Conservation (phyloP, 2,888 invertebrate species). For the Hoplodrina blanda region DNA sequence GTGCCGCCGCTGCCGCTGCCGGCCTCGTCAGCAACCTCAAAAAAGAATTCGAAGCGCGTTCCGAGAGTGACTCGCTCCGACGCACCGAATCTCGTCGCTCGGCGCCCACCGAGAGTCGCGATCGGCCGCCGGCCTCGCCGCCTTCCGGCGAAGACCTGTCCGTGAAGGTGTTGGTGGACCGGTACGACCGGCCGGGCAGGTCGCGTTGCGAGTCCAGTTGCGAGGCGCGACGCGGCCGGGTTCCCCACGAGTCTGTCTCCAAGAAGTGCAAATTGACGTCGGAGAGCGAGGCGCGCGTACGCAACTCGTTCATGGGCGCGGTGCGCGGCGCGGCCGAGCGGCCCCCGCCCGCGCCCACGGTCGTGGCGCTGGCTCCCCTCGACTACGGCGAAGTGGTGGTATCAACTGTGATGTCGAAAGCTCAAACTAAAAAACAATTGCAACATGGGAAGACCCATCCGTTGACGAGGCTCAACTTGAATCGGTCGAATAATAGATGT, state of each 20-base stretch:
- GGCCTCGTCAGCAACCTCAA: slow-evolving; percentile 96
- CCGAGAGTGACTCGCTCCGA: slow-evolving; percentile 72
- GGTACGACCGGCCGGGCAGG: slow-evolving; percentile 91
- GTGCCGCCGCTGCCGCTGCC: slow-evolving; percentile 86
- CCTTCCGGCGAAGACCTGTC: slow-evolving; percentile 93
- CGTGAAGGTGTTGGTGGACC: slow-evolving; percentile 94
- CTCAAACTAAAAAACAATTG: slow-evolving; percentile 94
- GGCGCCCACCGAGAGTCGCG: slow-evolving; percentile 56
- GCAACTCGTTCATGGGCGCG: slow-evolving; percentile 73
- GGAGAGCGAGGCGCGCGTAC: slow-evolving; percentile 66
- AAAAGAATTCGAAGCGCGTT: slow-evolving; percentile 95
- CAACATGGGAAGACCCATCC: slow-evolving; percentile 98
- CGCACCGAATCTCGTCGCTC: slow-evolving; percentile 69
- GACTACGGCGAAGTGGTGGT: slow-evolving; percentile 91
- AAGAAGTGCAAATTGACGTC: slow-evolving; percentile 64
- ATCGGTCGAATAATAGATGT: slow-evolving; percentile 93
- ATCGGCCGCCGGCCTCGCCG: slow-evolving; percentile 91
- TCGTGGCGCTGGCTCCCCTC: slow-evolving; percentile 80
- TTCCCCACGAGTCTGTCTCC: slow-evolving; percentile 57
- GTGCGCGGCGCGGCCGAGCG: slow-evolving; percentile 75
- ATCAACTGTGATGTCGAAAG: slow-evolving; percentile 93
- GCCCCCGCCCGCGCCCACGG: slow-evolving; percentile 83
- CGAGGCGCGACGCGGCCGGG: slow-evolving; percentile 62
- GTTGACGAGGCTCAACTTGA: slow-evolving; percentile 95
- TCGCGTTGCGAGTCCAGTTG: slow-evolving; percentile 73